A percentile compares a stretch with the other conserved stretches of the same genome.
These are phyloP conservation scores for Acrocephalus scirpaceus DNA, from an alignment of 2,797 vertebrate species.

Conservation along the genomic window DNA sequence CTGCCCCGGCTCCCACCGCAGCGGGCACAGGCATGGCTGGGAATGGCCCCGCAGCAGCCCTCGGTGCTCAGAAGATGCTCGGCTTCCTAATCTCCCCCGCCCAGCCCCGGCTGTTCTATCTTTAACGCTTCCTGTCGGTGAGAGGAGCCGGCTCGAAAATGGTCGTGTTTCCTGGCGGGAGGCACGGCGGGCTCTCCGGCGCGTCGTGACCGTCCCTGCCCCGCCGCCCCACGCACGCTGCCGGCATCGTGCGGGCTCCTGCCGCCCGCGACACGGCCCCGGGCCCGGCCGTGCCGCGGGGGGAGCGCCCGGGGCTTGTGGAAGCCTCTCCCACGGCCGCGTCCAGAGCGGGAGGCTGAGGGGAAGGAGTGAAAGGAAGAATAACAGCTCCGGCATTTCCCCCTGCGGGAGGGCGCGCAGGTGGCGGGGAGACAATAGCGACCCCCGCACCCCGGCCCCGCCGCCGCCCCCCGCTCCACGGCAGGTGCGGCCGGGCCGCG, in stretches of 20 bases:
- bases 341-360: neutral
- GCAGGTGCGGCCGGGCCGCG: constrained; percentile 1
- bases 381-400: constrained; percentile 39
- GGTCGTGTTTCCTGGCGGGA: constrained; percentile 71
- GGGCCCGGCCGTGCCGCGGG: neutral
- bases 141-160: constrained; percentile 58
- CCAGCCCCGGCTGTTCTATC: constrained; percentile 61
- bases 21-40: neutral
- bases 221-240: neutral
- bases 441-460: neutral
- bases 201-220: constrained; percentile 21
- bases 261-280: neutral
- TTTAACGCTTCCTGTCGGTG: constrained; percentile 66
- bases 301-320: neutral
- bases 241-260: constrained; percentile 16
- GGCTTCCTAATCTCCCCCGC: constrained; percentile 39
- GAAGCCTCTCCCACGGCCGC: constrained; percentile 2
- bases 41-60: neutral
- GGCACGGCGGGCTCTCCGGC: neutral
- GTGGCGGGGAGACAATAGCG: constrained; percentile 13
- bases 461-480: neutral
- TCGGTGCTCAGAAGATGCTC: constrained; percentile 26
- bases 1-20: neutral
- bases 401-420: neutral
- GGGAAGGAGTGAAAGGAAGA: constrained; percentile 70